Conservation (phyloP, 2,113 vertebrate genomes). For the human (Homo sapiens) region DNA sequence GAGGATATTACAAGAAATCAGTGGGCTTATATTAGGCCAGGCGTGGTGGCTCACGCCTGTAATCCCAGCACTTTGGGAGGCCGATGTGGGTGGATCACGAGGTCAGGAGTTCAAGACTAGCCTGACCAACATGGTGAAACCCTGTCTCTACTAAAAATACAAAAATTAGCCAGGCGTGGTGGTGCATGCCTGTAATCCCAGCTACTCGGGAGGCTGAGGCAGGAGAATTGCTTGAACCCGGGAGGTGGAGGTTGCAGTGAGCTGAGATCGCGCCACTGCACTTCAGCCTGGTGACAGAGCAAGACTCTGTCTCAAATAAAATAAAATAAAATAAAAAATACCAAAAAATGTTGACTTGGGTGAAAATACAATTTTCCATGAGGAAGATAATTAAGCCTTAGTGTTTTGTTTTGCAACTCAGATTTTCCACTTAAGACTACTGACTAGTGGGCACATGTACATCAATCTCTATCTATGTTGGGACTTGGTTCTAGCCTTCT, state of each 20-base stretch:
- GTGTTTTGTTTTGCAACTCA: background rate
- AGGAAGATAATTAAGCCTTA: conserved; percentile 26
- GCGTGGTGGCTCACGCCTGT: background rate
- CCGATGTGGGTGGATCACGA: background rate
- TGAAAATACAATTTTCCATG: conserved; percentile 34
- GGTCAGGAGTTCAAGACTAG: too few species aligned
- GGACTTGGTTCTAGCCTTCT: background rate
- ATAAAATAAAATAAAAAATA: background rate
- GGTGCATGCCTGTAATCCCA: too few species aligned
- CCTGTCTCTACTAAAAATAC: too few species aligned
- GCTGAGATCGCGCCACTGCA: too few species aligned
- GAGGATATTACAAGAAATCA: background rate
- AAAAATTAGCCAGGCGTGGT: too few species aligned
- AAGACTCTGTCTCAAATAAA: too few species aligned
- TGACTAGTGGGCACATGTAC: background rate
- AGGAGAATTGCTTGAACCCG: too few species aligned
- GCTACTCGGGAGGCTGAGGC: too few species aligned
- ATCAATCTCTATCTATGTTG: background rate
- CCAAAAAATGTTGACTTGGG: conserved; percentile 17
- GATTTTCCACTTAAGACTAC: conserved; percentile 38
- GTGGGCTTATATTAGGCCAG: too few species aligned
- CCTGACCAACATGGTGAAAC: too few species aligned
- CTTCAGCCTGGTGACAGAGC: too few species aligned
- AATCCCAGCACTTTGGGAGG: background rate
- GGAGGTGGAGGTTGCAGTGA: too few species aligned